phyloP scores from a whole-genome alignment of 2,888 invertebrate species.

The Pseudococcus jackbeardsleyi region DNA sequence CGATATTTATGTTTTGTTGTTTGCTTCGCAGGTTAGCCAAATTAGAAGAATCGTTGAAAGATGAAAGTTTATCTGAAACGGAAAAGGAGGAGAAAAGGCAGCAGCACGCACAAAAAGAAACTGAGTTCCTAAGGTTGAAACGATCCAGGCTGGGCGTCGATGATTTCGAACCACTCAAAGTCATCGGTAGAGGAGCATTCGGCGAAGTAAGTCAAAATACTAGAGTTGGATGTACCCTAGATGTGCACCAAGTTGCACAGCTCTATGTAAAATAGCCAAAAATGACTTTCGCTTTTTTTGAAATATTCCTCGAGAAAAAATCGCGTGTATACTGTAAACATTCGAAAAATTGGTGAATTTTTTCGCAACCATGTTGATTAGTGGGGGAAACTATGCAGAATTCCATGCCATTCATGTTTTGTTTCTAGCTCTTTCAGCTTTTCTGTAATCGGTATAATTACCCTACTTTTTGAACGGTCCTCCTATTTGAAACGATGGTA shows the following conservation, averaged over 20 bases:
- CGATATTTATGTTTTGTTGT: not conserved
- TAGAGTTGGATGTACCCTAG: too few relatives aligned
- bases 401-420: too few relatives aligned
- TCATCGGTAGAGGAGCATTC: slow-evolving; percentile 91
- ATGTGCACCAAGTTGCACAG: too few relatives aligned
- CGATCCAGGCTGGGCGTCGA: slow-evolving; percentile 95
- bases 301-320: not conserved
- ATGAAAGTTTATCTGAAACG: slow-evolving; percentile 93
- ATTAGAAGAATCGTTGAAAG: slow-evolving; percentile 95
- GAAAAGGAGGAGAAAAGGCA: slow-evolving; percentile 94
- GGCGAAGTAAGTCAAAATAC: slow-evolving; percentile 75
- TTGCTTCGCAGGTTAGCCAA: slow-evolving; percentile 79
- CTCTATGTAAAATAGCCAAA: too few relatives aligned
- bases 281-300: not conserved
- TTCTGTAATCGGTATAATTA: too few relatives aligned
- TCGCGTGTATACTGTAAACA: too few relatives aligned
- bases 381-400: too few relatives aligned
- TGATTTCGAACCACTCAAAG: slow-evolving; percentile 97
- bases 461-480: too few relatives aligned
- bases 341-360: too few relatives aligned
- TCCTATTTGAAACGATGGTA: too few relatives aligned
- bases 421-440: too few relatives aligned
- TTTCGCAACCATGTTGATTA: too few relatives aligned
- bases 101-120: slow-evolving; percentile 98
- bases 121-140: slow-evolving; percentile 96